A percentile compares a stretch with the other conserved stretches of the same genome.
Conservation (phyloP, 2,113 vertebrate genomes). For the Seriola quinqueradiata region DNA sequence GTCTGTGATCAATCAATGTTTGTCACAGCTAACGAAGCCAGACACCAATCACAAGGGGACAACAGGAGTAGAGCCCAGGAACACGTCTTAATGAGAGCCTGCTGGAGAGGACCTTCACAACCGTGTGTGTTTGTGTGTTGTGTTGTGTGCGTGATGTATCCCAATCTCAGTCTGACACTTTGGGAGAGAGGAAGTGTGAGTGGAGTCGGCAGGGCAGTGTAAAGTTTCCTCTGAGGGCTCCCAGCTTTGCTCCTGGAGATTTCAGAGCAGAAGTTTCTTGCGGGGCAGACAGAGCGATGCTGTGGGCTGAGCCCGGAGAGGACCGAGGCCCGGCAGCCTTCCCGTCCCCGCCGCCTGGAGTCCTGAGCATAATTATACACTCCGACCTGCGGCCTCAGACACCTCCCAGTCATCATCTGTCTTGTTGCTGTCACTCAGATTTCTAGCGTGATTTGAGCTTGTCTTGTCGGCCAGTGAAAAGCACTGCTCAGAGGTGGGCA, state of each 20-base stretch:
- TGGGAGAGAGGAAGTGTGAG: conserved; percentile 68
- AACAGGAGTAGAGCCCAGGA: conserved; percentile 79
- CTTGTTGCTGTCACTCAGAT: conserved; percentile 86
- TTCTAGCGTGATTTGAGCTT: conserved; percentile 73
- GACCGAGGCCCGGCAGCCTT: conserved; percentile 55
- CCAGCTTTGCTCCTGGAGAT: conserved; percentile 51
- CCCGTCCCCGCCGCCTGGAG: conserved; percentile 58
- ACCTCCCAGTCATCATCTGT: conserved; percentile 85
- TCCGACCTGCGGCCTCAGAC: conserved; percentile 78
- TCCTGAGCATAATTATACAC: conserved; percentile 81
- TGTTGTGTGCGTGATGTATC: conserved; percentile 48
- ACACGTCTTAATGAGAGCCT: conserved; percentile 80
- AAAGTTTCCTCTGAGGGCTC: conserved; percentile 73
- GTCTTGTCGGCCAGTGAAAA: conserved; percentile 64
- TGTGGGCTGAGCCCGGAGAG: conserved; percentile 62
- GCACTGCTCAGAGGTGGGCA: conserved; percentile 36
- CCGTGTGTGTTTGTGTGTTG: conserved; percentile 26
- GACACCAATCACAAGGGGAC: conserved; percentile 82
- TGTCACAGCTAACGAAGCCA: conserved; percentile 80
- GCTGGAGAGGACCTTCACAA: conserved; percentile 64
- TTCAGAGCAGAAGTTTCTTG: conserved; percentile 49
- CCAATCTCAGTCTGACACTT: conserved; percentile 63
- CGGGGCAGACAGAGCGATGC: conserved; percentile 41
- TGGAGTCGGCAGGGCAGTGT: conserved; percentile 55
- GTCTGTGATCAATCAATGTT: conserved; percentile 85